Conservation (phyloP, 2,113 vertebrate species). For the Leptosomus discolor region DNA sequence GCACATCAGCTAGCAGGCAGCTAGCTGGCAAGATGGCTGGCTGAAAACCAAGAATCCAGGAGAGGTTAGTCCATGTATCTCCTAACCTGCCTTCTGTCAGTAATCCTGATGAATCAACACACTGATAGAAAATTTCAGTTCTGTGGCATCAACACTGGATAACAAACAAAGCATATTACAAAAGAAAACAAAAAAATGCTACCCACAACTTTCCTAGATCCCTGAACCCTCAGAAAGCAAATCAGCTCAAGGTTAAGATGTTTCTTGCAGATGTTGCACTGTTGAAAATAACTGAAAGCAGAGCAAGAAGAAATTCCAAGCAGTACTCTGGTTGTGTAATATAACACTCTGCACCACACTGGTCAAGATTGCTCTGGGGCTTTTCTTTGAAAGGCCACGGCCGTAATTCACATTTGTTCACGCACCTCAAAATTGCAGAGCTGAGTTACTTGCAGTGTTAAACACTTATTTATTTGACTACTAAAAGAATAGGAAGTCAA, state of each 20-base stretch:
- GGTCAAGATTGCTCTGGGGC: slow-evolving; percentile 23
- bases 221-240: neutral
- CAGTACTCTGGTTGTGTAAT: neutral
- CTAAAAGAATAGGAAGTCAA: slow-evolving; percentile 14
- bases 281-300: neutral
- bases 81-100: neutral
- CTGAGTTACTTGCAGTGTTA: slow-evolving; percentile 16
- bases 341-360: neutral
- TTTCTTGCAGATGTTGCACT: neutral
- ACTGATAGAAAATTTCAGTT: neutral
- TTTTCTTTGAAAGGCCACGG: neutral
- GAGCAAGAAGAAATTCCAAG: neutral
- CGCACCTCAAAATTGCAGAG: slow-evolving; percentile 42
- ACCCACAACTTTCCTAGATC: neutral
- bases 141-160: neutral
- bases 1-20: neutral
- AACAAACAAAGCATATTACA: neutral
- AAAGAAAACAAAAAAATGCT: neutral
- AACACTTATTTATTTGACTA: slow-evolving; percentile 36
- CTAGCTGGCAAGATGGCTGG: neutral
- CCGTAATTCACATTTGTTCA: neutral
- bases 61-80: neutral
- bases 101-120: neutral
- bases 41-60: neutral
- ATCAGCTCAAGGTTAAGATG: neutral